Evolutionary conservation across 2,113 vertebrate genomes (phyloP).

Genomic region (Aleadryas rufinucha): DNA sequence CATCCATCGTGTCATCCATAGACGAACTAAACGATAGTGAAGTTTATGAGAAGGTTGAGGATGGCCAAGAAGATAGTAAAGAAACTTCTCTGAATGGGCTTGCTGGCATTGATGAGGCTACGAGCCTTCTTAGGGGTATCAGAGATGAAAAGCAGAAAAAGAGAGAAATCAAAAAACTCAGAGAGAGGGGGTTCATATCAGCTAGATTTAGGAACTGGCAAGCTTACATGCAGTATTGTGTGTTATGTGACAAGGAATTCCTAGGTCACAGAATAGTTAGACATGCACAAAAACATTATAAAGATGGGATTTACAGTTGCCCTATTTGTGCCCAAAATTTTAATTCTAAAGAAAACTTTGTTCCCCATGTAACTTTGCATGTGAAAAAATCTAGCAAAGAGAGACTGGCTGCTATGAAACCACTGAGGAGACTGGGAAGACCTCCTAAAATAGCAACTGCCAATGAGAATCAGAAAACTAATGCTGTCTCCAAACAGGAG

Average conservation of each 20-base stretch:
- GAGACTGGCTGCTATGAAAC: slow-evolving; percentile 90
- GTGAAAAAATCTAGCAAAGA: slow-evolving; percentile 97
- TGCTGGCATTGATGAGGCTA: slow-evolving; percentile 75
- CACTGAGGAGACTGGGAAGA: slow-evolving; percentile 81
- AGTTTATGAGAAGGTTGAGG: slow-evolving; percentile 80
- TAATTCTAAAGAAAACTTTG: slow-evolving; percentile 88
- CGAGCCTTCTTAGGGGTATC: slow-evolving; percentile 77
- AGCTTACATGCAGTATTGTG: slow-evolving; percentile 98
- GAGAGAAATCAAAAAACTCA: slow-evolving; percentile 87
- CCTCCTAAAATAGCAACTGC: slow-evolving; percentile 77
- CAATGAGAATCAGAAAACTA: slow-evolving; percentile 74
- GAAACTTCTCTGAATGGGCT: slow-evolving; percentile 77
- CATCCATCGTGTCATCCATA: slow-evolving; percentile 96
- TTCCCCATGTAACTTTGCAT: slow-evolving; percentile 92
- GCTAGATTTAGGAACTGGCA: slow-evolving; percentile 95
- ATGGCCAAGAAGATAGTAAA: slow-evolving; percentile 74
- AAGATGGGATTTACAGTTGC: slow-evolving; percentile 87
- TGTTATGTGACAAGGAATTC: slow-evolving; percentile 96
- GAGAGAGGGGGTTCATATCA: slow-evolving; percentile 91
- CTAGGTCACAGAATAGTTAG: slow-evolving; percentile 94
- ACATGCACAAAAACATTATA: slow-evolving; percentile 93
- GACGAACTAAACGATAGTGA: slow-evolving; percentile 94
- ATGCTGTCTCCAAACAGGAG: slow-evolving; percentile 76
- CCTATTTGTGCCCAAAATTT: slow-evolving; percentile 94
- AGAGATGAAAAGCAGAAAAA: slow-evolving; percentile 87